These are phyloP conservation scores for Athene cunicularia DNA, from an alignment of 2,113 vertebrate species.

Conservation along the genomic window DNA sequence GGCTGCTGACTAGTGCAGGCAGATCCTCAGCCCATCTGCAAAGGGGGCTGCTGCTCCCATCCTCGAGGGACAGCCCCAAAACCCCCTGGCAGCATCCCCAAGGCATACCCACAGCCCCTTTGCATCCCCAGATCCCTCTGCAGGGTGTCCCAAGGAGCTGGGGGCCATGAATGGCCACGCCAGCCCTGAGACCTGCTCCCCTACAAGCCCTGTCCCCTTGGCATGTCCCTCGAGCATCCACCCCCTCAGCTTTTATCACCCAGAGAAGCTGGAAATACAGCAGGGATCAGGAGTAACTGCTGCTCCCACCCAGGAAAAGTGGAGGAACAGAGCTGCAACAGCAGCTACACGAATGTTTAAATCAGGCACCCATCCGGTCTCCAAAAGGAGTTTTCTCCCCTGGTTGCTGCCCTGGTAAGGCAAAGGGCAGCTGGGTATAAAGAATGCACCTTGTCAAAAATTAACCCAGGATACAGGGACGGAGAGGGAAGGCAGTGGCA, in stretches of 20 bases:
- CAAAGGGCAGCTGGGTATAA: neutral
- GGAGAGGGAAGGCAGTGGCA: neutral
- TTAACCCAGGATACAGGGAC: neutral
- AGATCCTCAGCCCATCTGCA: neutral
- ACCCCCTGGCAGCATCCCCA: neutral
- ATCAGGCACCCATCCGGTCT: neutral
- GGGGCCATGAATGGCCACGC: rapidly evolving
- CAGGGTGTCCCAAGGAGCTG: rapidly evolving
- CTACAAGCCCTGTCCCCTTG: neutral
- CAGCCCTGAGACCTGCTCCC: rapidly evolving
- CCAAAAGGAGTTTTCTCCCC: neutral
- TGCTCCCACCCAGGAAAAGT: neutral
- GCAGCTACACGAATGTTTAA: neutral
- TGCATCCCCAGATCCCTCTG: neutral
- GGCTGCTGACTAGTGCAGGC: neutral
- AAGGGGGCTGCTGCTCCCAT: neutral
- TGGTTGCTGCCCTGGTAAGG: neutral
- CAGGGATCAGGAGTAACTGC: neutral
- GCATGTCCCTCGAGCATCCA: neutral
- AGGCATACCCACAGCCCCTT: rapidly evolving
- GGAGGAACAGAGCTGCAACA: neutral
- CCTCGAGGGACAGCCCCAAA: neutral
- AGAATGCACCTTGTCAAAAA: constrained; percentile 24
- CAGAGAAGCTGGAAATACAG: neutral
- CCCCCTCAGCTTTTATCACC: neutral